Base-by-base conservation (phyloP, 2,797 vertebrate species). In the Sciaenops ocellatus region DNA sequence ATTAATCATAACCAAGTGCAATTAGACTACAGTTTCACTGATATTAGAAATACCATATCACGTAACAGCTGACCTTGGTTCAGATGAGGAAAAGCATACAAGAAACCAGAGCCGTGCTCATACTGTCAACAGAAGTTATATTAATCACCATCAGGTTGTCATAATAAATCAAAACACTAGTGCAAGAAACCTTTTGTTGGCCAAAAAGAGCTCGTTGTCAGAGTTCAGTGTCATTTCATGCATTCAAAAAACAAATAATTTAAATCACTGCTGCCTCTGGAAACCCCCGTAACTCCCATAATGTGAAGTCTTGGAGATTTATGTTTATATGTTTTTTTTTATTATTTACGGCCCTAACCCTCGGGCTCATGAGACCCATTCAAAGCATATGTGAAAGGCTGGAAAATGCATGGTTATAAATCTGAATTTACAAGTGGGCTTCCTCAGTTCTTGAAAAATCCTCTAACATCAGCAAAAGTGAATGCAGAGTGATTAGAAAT, bases 221-320 rank as follows among this genome's bases (percentile, higher is more conserved):
- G 12, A 48, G 54, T 55, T 83, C 26, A 50, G 41, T 28, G 60
- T 69, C 3, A 56, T 30, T 70, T 65, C 46, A 70, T 48, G 20
- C 28, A 17, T 64, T 62, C 10, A 41, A 28, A 76, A 38, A 34
- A 55, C 15, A 46, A 62, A 30, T 42, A 50, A 17, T 47, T 47
- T 20, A 9, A 59, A 47, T 59, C 28, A 60, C 54, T n/a, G n/a
- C 63, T 52, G 48, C 54, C n/a, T 44, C 51, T 79, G 41, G 55
- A 65, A 78, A 74, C 47, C n/a, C 26, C 46, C 30, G 15, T 3
- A 20, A 44, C 57, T 60, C 22, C 34, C 46, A 17, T 48, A 62
- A 46, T 70, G 76, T 87, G 90, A 41, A 73, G 83, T 82, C 82
- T 55, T 5, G 13, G 10, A 70, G 63, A 85, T 87, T 83, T 85